A percentile compares a stretch with the other conserved stretches of the same genome.
These are phyloP conservation scores for Speoplatyrhinus poulsoni DNA, from an alignment of 2,113 vertebrate species.

Conservation along the genomic window DNA sequence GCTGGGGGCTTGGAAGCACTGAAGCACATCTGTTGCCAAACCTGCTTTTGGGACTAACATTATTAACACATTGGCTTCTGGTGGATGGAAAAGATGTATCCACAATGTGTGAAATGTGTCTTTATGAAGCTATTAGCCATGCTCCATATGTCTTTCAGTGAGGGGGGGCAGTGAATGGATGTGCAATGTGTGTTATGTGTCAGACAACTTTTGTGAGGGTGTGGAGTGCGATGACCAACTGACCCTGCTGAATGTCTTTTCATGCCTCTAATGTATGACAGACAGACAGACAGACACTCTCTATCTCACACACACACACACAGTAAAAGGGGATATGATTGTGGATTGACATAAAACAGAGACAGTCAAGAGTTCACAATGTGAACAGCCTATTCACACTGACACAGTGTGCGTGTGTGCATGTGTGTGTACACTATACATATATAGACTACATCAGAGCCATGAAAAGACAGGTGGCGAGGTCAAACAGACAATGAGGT, in stretches of 20 bases:
- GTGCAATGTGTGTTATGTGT: conserved; percentile 43
- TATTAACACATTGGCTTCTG: conserved; percentile 64
- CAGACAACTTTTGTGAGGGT: conserved; percentile 52
- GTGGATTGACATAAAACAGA: conserved; percentile 39
- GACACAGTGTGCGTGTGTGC: conserved; percentile 6
- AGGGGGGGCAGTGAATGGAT: conserved; percentile 53
- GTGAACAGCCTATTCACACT: conserved; percentile 52
- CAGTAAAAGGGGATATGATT: conserved; percentile 36
- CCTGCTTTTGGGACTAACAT: conserved; percentile 54
- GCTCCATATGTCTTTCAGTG: conserved; percentile 68
- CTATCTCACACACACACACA: not conserved
- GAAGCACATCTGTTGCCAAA: conserved; percentile 62
- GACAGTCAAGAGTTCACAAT: conserved; percentile 19
- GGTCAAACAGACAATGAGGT: conserved; percentile 45
- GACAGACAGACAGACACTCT: conserved; percentile 7
- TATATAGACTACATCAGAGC: not conserved
- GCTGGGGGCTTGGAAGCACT: conserved; percentile 41
- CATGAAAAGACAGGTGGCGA: not conserved
- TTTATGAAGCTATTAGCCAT: conserved; percentile 72
- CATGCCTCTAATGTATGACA: conserved; percentile 42
- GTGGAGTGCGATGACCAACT: conserved; percentile 52
- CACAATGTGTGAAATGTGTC: conserved; percentile 53
- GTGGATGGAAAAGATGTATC: conserved; percentile 52
- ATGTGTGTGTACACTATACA: conserved; percentile 4
- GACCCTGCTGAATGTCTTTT: conserved; percentile 59